These are phyloP conservation scores for Tauraco erythrolophus DNA, from an alignment of 2,113 vertebrate species.

Conservation along the genomic window DNA sequence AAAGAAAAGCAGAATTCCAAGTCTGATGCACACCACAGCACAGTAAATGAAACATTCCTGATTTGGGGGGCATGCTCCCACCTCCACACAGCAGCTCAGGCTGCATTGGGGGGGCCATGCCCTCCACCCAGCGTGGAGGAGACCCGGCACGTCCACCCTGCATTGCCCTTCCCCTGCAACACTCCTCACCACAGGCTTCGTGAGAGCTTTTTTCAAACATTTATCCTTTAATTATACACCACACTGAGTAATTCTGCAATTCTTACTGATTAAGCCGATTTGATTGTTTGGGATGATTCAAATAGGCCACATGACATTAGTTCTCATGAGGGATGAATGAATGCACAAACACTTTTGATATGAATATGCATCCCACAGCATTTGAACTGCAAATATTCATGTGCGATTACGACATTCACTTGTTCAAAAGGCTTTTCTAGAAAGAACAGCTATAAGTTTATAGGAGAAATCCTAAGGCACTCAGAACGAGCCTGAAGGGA, in stretches of 20 bases:
- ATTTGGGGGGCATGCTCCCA: background rate
- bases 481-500: background rate
- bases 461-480: background rate
- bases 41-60: background rate
- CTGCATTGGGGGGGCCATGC: fast-evolving
- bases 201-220: background rate
- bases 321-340: background rate
- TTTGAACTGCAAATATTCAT: background rate
- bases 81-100: fast-evolving
- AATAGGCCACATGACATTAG: background rate
- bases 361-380: background rate
- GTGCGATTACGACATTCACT: background rate
- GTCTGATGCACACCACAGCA: background rate
- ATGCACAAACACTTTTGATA: background rate
- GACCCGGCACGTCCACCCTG: too few species aligned
- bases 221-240: background rate
- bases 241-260: background rate
- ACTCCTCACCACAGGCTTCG: background rate
- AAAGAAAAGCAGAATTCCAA: background rate
- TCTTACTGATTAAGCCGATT: background rate
- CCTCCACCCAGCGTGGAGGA: background rate
- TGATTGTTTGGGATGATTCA: background rate
- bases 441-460: background rate
- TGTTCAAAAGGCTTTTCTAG: background rate
- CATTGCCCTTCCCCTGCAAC: background rate